Conservation (phyloP, 2,888 invertebrate species). For the Polymixis lichenea region DNA sequence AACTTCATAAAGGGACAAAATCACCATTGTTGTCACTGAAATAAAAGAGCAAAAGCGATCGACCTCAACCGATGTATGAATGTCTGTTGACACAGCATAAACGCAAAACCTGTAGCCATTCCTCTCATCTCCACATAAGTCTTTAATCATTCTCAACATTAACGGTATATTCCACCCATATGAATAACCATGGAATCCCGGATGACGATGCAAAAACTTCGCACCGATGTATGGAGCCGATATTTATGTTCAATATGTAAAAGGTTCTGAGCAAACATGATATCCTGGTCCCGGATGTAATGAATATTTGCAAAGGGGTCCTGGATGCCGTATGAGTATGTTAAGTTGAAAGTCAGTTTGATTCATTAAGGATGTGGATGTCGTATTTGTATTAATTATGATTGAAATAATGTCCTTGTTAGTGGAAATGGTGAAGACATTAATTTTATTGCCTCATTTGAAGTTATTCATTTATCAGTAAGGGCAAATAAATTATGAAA, state of each 20-base stretch:
- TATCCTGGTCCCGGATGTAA: slow-evolving; percentile 39
- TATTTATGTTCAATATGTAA: slow-evolving; percentile 13
- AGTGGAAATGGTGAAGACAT: slow-evolving; percentile 15
- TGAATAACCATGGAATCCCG: slow-evolving; percentile 9
- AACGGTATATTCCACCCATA: slow-evolving; percentile 8
- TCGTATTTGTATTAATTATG: slow-evolving; percentile 52
- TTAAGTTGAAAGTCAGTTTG: slow-evolving; percentile 28
- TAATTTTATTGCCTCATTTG: slow-evolving; percentile 22
- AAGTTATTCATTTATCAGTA: slow-evolving; percentile 2
- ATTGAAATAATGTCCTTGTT: slow-evolving; percentile 46
- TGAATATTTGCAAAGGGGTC: slow-evolving; percentile 38
- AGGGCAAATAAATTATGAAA: not conserved
- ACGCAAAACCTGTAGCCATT: not conserved
- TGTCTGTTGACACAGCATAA: slow-evolving; percentile 3
- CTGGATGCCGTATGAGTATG: slow-evolving; percentile 28
- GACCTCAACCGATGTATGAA: not conserved
- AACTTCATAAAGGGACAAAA: not conserved
- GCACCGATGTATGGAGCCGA: slow-evolving; percentile 5
- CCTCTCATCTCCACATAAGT: not conserved
- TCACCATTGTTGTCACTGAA: not conserved
- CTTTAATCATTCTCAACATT: slow-evolving; percentile 5
- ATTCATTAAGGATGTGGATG: slow-evolving; percentile 47
- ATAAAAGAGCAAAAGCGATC: not conserved
- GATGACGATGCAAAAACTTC: slow-evolving; percentile 14
- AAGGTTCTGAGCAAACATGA: slow-evolving; percentile 37